Conservation (phyloP, 2,888 invertebrate species). For the Drosophila nigricruria region DNA sequence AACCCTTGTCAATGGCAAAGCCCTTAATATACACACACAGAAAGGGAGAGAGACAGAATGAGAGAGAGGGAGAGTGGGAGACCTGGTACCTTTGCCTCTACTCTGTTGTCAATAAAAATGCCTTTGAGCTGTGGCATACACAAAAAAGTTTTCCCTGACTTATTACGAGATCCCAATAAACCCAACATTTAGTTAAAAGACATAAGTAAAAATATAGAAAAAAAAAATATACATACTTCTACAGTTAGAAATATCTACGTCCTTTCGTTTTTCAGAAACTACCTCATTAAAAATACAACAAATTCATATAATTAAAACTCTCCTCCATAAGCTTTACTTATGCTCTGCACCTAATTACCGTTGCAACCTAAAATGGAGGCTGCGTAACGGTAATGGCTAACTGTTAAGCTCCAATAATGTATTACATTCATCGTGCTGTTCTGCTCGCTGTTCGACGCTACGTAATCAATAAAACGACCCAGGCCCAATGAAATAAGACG, state of each 20-base stretch:
- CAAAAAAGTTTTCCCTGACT: constrained; percentile 29
- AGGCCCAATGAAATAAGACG: constrained; percentile 44
- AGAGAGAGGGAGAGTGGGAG: background rate
- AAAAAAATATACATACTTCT: constrained; percentile 11
- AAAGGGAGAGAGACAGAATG: constrained; percentile 3
- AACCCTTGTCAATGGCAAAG: constrained; percentile 70
- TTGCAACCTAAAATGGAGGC: constrained; percentile 2
- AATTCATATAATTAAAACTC: constrained; percentile 17
- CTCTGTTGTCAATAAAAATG: constrained; percentile 66
- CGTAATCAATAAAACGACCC: constrained; percentile 54
- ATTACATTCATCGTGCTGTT: constrained; percentile 37
- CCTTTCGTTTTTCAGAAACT: constrained; percentile 9
- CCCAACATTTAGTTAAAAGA: constrained; percentile 36
- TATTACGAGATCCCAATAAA: constrained; percentile 21
- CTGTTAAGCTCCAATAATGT: constrained; percentile 52
- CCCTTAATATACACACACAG: constrained; percentile 24
- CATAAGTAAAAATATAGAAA: constrained; percentile 14
- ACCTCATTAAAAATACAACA: constrained; percentile 21
- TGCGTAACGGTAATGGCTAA: background rate
- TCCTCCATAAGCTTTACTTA: constrained; percentile 32
- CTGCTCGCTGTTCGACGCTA: background rate
- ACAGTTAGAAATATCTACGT: background rate
- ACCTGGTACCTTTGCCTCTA: background rate
- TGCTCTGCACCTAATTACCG: constrained; percentile 42
- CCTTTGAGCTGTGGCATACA: constrained; percentile 52